phyloP scores from a whole-genome alignment of 2,888 invertebrate genomes.

The Tachystola acroxantha region DNA sequence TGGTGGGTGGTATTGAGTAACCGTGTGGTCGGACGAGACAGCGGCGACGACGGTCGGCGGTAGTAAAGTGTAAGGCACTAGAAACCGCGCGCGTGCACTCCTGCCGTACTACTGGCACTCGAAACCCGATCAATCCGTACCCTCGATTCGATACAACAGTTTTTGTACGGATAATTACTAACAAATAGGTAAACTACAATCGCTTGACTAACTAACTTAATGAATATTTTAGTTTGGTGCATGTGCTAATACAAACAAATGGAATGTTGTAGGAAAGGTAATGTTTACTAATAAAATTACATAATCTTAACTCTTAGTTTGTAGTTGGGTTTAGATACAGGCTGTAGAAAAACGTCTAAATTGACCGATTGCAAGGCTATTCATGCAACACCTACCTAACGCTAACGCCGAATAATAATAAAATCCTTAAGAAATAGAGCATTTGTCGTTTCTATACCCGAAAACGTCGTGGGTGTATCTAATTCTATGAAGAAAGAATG shows the following conservation, averaged over 20 bases:
- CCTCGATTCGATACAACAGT: neutral
- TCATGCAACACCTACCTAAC: too few species aligned
- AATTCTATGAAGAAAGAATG: too few species aligned
- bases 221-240: neutral
- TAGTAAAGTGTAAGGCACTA: constrained; percentile 20
- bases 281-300: constrained; percentile 32
- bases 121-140: neutral
- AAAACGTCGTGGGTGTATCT: too few species aligned
- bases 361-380: too few species aligned
- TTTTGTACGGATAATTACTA: constrained; percentile 1
- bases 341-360: too few species aligned
- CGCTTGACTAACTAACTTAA: neutral
- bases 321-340: too few species aligned
- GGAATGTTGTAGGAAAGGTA: constrained; percentile 12
- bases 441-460: too few species aligned
- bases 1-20: constrained; percentile 25
- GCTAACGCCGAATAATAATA: too few species aligned
- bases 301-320: too few species aligned
- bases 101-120: neutral
- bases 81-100: constrained; percentile 36
- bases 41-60: constrained; percentile 47
- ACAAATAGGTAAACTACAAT: constrained; percentile 1
- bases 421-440: too few species aligned
- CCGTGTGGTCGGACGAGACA: constrained; percentile 15
- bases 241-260: constrained; percentile 6